Base-by-base conservation (phyloP, 1,140 invertebrate genomes). In the Elymnias hypermnestra region DNA sequence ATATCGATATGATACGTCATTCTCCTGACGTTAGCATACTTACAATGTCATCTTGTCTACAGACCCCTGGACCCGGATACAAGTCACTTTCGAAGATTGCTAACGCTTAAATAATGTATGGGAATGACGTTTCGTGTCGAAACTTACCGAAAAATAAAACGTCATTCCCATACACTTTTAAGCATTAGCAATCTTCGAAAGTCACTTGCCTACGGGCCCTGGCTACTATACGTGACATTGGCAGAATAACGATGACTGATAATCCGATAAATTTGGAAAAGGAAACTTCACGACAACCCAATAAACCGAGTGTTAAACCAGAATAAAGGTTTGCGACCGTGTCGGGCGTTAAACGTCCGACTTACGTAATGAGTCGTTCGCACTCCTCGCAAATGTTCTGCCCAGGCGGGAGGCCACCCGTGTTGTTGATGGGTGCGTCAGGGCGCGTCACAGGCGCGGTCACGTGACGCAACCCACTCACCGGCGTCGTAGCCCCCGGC, bases 321-420 rank as follows among this genome's bases (percentile, higher is more conserved):
- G 2, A 25, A 17, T 5, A 22, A 42, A 9, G 5, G 63, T 72
- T 73, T 77, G 74, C 73, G 62, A 79, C 76, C 81, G 78, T 71
- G 81, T 73, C 81, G 81, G 66, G 59, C 69, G 55, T 44, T 41
- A 31, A 45, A 46, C 58, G 68, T 65, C 71, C 61, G 88, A 95
- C 94, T 95, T 94, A 97, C 94, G 95, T 94, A 86, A 97, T 97
- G 68, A 97, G 90, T 75, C 95, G 91, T 86, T 96, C 95, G 88
- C 95, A 97, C 66, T 97, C 95, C 48, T 93, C 93, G 87, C 95
- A 97, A 85, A 96, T 94, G 86, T 97, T 97, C 86, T 95, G 94
- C 74, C 94, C 94, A 49, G 93, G 91, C 58, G 93, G 91, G 47
- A 95, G 87, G 71, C 90, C 90, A 56, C 90, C 89, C 63, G 91